phyloP scores from a whole-genome alignment of 2,113 vertebrate species.

The Nyctereutes procyonoides region DNA sequence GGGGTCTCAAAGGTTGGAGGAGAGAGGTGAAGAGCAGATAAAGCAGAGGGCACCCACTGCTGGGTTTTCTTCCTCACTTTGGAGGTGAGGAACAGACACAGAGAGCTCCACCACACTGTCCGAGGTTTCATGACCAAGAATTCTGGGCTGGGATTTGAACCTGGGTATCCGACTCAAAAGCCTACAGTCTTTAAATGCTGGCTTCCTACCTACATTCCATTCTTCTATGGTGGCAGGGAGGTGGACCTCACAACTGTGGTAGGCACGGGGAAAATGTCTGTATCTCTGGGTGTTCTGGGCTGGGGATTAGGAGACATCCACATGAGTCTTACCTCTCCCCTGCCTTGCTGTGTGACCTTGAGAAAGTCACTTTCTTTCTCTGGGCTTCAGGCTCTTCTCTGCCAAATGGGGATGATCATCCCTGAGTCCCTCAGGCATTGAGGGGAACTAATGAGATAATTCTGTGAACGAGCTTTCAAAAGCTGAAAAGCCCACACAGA shows the following conservation, averaged over 20 bases:
- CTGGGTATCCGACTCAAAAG: background rate
- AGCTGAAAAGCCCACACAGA: conserved; percentile 78
- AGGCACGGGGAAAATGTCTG: background rate
- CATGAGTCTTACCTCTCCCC: background rate
- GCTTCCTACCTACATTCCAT: background rate
- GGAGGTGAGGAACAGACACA: background rate
- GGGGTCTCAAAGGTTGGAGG: background rate
- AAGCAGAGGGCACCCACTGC: background rate
- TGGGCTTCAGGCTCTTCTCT: conserved; percentile 44
- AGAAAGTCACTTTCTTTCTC: conserved; percentile 63
- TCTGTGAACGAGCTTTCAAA: conserved; percentile 71
- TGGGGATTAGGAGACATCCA: background rate
- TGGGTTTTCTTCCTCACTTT: background rate
- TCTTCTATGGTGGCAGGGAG: accelerated
- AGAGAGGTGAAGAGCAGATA: background rate
- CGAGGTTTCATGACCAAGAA: background rate
- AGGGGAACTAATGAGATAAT: conserved; percentile 76
- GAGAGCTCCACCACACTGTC: background rate
- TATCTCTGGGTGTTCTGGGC: background rate
- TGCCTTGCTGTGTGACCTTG: conserved; percentile 60
- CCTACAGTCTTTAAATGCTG: background rate
- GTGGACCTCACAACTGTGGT: background rate
- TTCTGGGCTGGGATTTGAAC: background rate
- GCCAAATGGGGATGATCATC: conserved; percentile 65
- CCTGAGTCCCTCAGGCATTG: background rate